Percentiles rank a stretch among this genome's conserved stretches.
Conservation (phyloP, 2,888 invertebrate species). For the Clivina fossor region DNA sequence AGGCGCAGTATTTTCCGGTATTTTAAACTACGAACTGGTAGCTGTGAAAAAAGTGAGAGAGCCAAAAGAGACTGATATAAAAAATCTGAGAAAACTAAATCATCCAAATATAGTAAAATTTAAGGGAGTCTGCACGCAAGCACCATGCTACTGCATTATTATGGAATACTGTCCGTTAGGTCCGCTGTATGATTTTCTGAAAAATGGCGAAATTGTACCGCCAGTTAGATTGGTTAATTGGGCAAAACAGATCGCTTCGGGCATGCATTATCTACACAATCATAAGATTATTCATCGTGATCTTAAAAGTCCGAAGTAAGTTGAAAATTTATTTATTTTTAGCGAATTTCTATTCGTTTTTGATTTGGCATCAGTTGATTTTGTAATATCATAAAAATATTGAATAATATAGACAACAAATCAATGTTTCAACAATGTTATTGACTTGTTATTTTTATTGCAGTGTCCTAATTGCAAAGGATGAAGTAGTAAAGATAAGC, state of each 20-base stretch:
- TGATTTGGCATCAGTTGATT: neutral
- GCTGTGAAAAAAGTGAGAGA: conserved; percentile 97
- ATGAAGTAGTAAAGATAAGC: conserved; percentile 81
- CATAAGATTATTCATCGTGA: conserved; percentile 98
- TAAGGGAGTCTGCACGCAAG: conserved; percentile 89
- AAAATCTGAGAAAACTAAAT: conserved; percentile 86
- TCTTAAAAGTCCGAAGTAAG: conserved; percentile 98
- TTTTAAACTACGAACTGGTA: conserved; percentile 78
- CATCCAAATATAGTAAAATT: conserved; percentile 95
- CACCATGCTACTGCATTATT: conserved; percentile 90
- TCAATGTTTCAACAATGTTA: conserved; percentile 6
- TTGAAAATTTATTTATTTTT: conserved; percentile 40
- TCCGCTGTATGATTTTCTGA: conserved; percentile 87
- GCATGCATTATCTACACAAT: conserved; percentile 94
- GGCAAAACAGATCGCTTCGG: conserved; percentile 93
- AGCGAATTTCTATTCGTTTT: neutral
- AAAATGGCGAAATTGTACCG: conserved; percentile 78
- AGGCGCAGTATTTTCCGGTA: conserved; percentile 91
- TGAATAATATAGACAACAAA: neutral
- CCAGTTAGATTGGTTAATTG: conserved; percentile 87
- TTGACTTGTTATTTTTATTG: conserved; percentile 42
- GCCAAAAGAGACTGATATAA: conserved; percentile 89
- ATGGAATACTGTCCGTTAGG: conserved; percentile 99
- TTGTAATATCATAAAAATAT: neutral
- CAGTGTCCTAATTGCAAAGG: conserved; percentile 81